These are phyloP conservation scores for Drosophila silvestris DNA, from an alignment of 2,888 invertebrate species.

Conservation along the genomic window DNA sequence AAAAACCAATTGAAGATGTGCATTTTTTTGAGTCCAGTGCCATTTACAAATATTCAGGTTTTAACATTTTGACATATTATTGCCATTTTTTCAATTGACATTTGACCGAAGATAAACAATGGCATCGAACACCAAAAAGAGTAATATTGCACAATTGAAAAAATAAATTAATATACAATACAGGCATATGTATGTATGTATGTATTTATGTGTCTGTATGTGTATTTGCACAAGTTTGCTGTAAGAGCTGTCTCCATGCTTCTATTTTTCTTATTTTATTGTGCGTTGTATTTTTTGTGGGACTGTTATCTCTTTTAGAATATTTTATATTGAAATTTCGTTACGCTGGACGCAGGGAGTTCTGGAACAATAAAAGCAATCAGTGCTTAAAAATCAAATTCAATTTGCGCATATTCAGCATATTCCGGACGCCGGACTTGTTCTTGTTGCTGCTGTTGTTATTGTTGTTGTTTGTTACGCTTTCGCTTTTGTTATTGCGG, in stretches of 20 bases:
- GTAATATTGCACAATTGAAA: conserved; percentile 46
- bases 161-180: conserved; percentile 58
- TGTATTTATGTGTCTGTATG: not conserved
- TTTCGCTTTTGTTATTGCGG: conserved; percentile 39
- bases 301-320: conserved; percentile 58
- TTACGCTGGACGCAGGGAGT: conserved; percentile 31
- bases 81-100: conserved; percentile 27
- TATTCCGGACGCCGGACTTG: conserved; percentile 48
- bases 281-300: not conserved
- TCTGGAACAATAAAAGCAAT: conserved; percentile 76
- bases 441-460: conserved; percentile 27
- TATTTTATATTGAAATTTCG: conserved; percentile 66
- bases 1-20: conserved; percentile 23
- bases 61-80: conserved; percentile 31
- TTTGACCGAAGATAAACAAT: not conserved
- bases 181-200: not conserved
- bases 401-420: conserved; percentile 80
- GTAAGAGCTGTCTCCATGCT: conserved; percentile 4
- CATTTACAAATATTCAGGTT: conserved; percentile 6
- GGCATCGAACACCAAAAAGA: conserved; percentile 6
- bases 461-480: conserved; percentile 22
- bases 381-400: conserved; percentile 80
- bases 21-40: not conserved
- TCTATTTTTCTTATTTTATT: not conserved
- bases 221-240: conserved; percentile 2